A percentile compares a stretch with the other conserved stretches of the same genome.
Evolutionary conservation across 2,888 invertebrate genomes (phyloP).

Genomic region (Apotomis betuletana): DNA sequence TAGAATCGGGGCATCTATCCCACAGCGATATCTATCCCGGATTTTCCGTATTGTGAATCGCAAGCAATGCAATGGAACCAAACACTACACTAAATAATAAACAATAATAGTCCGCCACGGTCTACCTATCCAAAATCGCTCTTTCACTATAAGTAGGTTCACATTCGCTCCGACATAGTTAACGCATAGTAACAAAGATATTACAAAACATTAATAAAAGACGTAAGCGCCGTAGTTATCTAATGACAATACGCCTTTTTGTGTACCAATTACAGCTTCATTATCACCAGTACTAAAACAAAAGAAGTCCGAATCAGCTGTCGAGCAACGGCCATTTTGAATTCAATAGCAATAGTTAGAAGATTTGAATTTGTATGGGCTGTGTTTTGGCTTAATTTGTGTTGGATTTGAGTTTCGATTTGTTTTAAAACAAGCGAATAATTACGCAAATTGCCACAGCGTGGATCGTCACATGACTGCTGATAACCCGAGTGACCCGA

Average conservation of each 20-base stretch:
- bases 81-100: background rate
- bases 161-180: too few relatives aligned
- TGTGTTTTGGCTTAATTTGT: background rate
- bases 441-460: constrained; percentile 25
- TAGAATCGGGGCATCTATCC: too few relatives aligned
- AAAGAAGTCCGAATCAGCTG: background rate
- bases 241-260: background rate
- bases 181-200: too few relatives aligned
- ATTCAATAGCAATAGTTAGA: background rate
- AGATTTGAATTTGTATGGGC: constrained; percentile 1
- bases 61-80: too few relatives aligned
- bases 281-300: constrained; percentile 2
- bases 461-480: constrained; percentile 12
- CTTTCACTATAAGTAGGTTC: too few relatives aligned
- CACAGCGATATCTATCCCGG: too few relatives aligned
- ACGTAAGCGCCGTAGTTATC: too few relatives aligned
- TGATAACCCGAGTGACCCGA: constrained; percentile 8
- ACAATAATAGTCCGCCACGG: background rate
- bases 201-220: too few relatives aligned
- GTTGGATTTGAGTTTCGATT: background rate
- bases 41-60: too few relatives aligned
- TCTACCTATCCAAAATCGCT: background rate
- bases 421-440: constrained; percentile 25
- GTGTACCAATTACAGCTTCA: background rate
- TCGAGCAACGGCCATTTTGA: background rate